phyloP scores from a whole-genome alignment of 2,797 vertebrate genomes.

The Zalophus californianus region DNA sequence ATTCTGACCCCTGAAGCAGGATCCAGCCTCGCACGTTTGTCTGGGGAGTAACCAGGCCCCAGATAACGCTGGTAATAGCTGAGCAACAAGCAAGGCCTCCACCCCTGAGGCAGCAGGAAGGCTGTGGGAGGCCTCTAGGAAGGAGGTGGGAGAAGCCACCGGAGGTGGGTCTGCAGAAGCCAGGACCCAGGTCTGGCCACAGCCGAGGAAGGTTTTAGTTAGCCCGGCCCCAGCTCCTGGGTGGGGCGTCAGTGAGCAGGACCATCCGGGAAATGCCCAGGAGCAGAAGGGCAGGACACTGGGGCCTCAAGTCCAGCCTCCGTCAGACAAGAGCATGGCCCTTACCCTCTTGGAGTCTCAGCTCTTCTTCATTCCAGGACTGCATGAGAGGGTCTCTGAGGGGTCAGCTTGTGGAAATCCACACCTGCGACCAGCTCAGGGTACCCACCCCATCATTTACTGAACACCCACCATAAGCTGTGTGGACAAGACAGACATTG shows the following conservation, averaged over 20 bases:
- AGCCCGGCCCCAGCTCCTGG: background rate
- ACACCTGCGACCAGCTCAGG: background rate
- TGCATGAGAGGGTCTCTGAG: background rate
- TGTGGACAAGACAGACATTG: background rate
- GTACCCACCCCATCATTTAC: background rate
- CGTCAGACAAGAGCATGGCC: background rate
- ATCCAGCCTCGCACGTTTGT: fast-evolving
- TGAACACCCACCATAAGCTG: background rate
- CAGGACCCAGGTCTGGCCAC: fast-evolving
- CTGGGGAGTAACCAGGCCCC: background rate
- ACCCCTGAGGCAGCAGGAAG: background rate
- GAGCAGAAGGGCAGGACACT: background rate
- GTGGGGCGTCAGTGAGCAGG: background rate
- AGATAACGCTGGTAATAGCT: background rate
- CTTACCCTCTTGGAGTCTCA: background rate
- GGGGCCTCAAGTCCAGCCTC: background rate
- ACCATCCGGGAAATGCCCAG: background rate
- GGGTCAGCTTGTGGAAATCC: background rate
- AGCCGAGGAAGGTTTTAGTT: background rate
- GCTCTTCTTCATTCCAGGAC: background rate
- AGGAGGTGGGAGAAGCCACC: background rate
- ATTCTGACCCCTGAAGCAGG: background rate
- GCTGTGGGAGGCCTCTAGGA: background rate
- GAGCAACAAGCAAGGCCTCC: background rate
- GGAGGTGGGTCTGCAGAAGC: background rate